Base-by-base conservation (phyloP, 35 echinoderm and acorn worm genomes). In the Chiridota heheva region DNA sequence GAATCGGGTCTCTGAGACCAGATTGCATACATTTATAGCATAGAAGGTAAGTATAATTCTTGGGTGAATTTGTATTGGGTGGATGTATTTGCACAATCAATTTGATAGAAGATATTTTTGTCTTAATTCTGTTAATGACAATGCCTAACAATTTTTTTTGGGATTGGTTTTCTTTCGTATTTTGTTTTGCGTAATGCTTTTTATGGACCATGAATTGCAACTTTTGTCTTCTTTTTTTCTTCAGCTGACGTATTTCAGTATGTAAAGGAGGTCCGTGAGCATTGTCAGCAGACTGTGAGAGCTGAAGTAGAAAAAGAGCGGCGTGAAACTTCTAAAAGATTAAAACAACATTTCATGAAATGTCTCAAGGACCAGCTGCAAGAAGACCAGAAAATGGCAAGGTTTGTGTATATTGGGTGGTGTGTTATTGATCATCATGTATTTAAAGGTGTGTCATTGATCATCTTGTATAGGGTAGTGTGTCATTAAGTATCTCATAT, bases 301-400 rank as follows among this genome's bases (percentile, higher is more conserved):
- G 69, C 51, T 20, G 90, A 92, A 18, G 90, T 92, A 18, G 70
- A 73, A 34, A 92, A 92, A 42, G 90, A 86, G 58, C 47, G 90
- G 24, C 76, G 78, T 48, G 15, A 40, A 30, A 92, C 90, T 3
- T 60, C 90, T 24, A 86, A 87, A 72, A 81, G 81, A 77, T 72
- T 92, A 25, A 70, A 84, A 18, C 55, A 81, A 53, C 85, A 92
- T 47, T 92, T 87, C 36, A 69, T 86, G 7, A 67, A 80, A 53
- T 92, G 90, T 82, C 71, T 92, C 27, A 86, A 92, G 20, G 62
- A 92, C 40, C 60, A 87, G 17, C 77, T 87, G 0, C 53, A 87
- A 36, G 90, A 92, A n/a, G 90, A 92, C 26, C 76, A 76, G 58
- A 71, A 91, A 42, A 76, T 67, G 16, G 60, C 44, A 63, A 81